Conservation (phyloP, 53 echinoderm and acorn worm genomes). For the Paelopatides confundens region DNA sequence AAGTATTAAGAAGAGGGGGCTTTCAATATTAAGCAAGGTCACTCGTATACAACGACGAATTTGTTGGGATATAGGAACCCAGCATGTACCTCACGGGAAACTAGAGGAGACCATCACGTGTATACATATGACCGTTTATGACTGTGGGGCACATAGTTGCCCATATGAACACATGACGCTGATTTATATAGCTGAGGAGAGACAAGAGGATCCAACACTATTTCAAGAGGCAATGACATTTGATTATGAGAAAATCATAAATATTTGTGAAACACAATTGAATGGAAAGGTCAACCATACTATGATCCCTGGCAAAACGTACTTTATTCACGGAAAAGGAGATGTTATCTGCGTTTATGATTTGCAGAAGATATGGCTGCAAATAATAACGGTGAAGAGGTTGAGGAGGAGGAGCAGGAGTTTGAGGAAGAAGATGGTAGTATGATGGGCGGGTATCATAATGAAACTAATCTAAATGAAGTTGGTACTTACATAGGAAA, state of each 20-base stretch:
- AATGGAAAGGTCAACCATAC: not conserved
- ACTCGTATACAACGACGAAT: not conserved
- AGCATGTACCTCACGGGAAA: not conserved
- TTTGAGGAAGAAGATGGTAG: not conserved
- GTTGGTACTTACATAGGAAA: not conserved
- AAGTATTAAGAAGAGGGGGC: not conserved
- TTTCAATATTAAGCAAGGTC: not conserved
- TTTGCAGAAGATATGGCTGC: not conserved
- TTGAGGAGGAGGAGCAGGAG: not conserved
- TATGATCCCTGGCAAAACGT: not conserved
- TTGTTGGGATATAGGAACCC: constrained; percentile 3
- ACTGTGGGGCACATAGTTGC: not conserved
- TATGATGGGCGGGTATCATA: not conserved
- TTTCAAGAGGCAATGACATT: not conserved
- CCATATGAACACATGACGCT: not conserved
- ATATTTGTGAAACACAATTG: not conserved
- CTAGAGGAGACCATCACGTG: not conserved
- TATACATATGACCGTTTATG: not conserved
- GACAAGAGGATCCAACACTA: not conserved
- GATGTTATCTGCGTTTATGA: not conserved
- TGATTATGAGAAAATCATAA: not conserved
- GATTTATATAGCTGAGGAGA: not conserved
- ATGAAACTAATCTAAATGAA: not conserved
- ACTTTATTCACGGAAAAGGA: not conserved
- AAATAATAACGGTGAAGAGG: not conserved